These are phyloP conservation scores for Turritopsis dohrnii DNA, from an alignment of 30 jellyfish, hydroid and myxozoan species.

Conservation along the genomic window DNA sequence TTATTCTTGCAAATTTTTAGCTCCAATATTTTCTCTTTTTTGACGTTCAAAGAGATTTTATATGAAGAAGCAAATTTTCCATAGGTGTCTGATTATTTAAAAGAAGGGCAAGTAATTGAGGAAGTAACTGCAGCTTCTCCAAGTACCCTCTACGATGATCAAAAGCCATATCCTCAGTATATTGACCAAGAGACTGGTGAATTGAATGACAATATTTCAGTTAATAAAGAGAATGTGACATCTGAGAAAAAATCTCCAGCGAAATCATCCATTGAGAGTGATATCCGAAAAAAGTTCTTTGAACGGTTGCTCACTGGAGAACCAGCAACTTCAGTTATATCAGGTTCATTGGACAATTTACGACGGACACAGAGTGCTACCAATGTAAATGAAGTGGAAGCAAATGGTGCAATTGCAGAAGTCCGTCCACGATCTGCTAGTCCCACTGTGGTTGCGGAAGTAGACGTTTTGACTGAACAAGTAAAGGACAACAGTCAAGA, in stretches of 20 bases:
- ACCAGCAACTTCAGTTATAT: conserved; percentile 19
- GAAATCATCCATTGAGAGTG: conserved; percentile 5
- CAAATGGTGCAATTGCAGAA: background rate
- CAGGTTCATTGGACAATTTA: conserved; percentile 6
- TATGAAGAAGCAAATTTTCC: background rate
- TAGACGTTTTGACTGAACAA: background rate
- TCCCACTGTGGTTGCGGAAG: conserved; percentile 45
- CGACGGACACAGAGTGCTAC: conserved; percentile 19
- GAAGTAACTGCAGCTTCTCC: background rate
- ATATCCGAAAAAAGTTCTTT: conserved; percentile 17
- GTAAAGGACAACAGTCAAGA: background rate
- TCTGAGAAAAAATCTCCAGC: conserved; percentile 1
- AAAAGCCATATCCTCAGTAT: background rate
- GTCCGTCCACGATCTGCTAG: conserved; percentile 83
- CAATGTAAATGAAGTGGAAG: conserved; percentile 34
- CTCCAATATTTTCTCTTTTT: too few relatives aligned
- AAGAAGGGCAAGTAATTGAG: background rate
- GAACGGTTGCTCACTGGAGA: background rate
- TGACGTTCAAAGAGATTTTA: too few relatives aligned
- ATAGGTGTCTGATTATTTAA: background rate
- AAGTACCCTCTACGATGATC: conserved; percentile 13
- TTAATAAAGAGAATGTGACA: background rate
- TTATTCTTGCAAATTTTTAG: too few relatives aligned
- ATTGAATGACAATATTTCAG: background rate
- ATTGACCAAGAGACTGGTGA: conserved; percentile 32